Conservation (phyloP, 2,113 vertebrate species). For the Bolborhynchus lineola region DNA sequence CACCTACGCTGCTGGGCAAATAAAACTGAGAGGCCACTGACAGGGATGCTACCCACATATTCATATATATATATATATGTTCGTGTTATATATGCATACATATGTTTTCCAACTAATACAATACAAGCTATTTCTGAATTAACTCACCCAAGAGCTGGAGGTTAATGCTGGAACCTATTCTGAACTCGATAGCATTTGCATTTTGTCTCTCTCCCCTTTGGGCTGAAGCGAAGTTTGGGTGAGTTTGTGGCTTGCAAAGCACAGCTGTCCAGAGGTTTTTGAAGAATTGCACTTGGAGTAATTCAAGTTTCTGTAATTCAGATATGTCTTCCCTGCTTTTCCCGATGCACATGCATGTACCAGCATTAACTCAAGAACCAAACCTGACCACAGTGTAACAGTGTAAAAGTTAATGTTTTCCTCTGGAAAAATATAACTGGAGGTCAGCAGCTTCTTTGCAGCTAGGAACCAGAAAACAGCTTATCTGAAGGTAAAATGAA, state of each 20-base stretch:
- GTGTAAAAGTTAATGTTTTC: neutral
- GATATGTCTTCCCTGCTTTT: conserved; percentile 64
- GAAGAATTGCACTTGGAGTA: conserved; percentile 73
- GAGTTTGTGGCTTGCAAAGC: conserved; percentile 20
- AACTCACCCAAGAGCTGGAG: neutral
- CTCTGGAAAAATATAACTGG: neutral
- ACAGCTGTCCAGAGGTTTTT: neutral
- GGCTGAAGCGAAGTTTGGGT: neutral
- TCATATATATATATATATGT: neutral
- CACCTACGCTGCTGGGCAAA: neutral
- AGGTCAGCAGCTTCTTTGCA: neutral
- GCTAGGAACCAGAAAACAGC: neutral
- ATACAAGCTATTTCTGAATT: neutral
- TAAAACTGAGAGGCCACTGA: neutral
- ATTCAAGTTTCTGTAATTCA: conserved; percentile 58
- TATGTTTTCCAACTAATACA: neutral
- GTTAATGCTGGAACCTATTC: neutral
- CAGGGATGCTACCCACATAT: neutral
- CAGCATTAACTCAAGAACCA: neutral
- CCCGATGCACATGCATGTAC: neutral
- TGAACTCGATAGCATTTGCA: neutral
- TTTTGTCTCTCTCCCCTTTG: neutral
- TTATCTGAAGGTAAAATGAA: neutral
- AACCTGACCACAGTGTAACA: conserved; percentile 11
- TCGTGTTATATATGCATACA: neutral